Evolutionary conservation across 2,797 vertebrate genomes (phyloP), one percentile per base, ranked within the genome.

Genomic region (Astyanax mexicanus): DNA sequence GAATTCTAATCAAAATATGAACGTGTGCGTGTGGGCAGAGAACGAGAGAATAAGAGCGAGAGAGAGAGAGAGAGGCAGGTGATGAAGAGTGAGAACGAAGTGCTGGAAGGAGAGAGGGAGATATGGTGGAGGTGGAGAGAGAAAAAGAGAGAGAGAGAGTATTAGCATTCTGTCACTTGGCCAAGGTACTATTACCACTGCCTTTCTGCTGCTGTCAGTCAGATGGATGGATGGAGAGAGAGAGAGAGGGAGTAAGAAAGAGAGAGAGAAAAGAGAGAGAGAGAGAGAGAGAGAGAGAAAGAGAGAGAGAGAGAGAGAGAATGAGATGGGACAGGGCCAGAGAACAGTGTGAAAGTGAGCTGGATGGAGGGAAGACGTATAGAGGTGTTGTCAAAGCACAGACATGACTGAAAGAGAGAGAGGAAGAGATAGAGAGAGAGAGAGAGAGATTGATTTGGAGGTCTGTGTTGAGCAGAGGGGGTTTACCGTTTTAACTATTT

Each of bases 1-100:
- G 74, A 67, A 72, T 72, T 75, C 67, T 75, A 76, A 79, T 81
- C 62, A 69, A 75, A 71, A 77, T 66, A 68, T 60, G 54, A 61
- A 68, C 69, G 67, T 70, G 78, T 66, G 77, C 55, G 66, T 64
- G 66, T 69, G 11, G 11, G 23, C 12, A 4, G 25, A 6, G 10
- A 12, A 9, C 25, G 10, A 25, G 19, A 54, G 9, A 25, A 49
- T 54, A 44, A 47, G 5, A 47, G 44, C n/a, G 45, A 4, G 42
- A 49, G 47, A 49, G 6, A 19, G 47, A 15, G 57, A 60, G 32
- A 12, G 29, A 10, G 17, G 2, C 3, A 12, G 15, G 54, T 15
- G 25, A 29, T 32, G 10, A 6, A 58, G 58, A 61, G 60, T 37
- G 60, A 60, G 25, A 60, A 12, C 6, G 25, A 37, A 37, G n/a